phyloP scores from a whole-genome alignment of 2,797 vertebrate species.

The Melanotaenia boesemani region DNA sequence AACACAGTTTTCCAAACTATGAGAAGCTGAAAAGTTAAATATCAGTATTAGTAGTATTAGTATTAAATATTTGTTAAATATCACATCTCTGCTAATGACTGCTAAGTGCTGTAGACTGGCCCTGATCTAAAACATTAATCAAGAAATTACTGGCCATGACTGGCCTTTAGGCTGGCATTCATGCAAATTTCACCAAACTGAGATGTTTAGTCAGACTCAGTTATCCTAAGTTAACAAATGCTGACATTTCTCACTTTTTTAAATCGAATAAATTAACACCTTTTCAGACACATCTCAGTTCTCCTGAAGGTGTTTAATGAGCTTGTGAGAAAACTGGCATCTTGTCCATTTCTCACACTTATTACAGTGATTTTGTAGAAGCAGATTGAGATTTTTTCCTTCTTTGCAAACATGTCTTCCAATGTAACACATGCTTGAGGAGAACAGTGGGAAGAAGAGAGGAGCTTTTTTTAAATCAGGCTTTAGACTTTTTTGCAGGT shows the following conservation, averaged over 20 bases:
- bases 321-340: constrained; percentile 4
- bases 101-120: neutral
- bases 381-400: neutral
- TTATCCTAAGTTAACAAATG: constrained; percentile 34
- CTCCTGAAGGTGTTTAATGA: constrained; percentile 52
- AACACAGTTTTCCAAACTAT: neutral
- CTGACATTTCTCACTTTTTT: constrained; percentile 30
- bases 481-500: neutral
- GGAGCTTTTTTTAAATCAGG: neutral
- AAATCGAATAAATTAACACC: constrained; percentile 30
- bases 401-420: neutral
- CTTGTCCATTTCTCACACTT: constrained; percentile 15
- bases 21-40: neutral
- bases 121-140: constrained; percentile 21
- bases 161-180: constrained; percentile 17
- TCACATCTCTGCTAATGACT: neutral
- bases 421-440: no score
- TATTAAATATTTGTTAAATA: neutral
- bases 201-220: constrained; percentile 19
- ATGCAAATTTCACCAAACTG: constrained; percentile 16
- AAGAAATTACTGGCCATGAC: neutral
- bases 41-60: no score
- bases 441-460: neutral
- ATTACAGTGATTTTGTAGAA: constrained; percentile 2
- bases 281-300: constrained; percentile 27